Evolutionary conservation across 2,113 vertebrate genomes (phyloP), one percentile per base, ranked within the genome.

Genomic region (Rattus rattus): DNA sequence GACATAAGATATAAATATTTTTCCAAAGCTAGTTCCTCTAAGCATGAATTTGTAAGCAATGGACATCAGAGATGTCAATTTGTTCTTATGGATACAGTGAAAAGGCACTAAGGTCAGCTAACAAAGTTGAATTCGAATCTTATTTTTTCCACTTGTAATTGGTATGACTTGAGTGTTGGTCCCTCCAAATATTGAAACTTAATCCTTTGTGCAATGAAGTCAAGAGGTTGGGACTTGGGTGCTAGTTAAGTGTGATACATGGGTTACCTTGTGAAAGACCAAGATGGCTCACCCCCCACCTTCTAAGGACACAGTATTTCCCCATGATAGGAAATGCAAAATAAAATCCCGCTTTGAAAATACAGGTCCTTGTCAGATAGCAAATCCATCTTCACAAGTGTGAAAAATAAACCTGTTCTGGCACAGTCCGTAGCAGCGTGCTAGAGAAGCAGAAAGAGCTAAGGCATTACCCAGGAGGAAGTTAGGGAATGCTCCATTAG

Each of bases 31-130:
- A 94, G 54, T 28, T 88, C 2, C 73, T 95, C 77, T 49, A 84
- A 11, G 13, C 6, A 88, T 63, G 63, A 84, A 94, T 61, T 13
- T 47, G 0, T 56, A 54, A 91, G 81, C 81, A 81, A 61, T 77
- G 3, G 83, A 76, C 1, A 76, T 19, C n/a, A 92, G 20, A 95
- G 8, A 94, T 95, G 86, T 83, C 83, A 96, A 92, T 49, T 47
- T 16, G 88, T 80, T 90, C 16, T 94, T 89, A 76, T 39, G 19
- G 69, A 24, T 14, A 83, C 28, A 76, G 26, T 87, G 17, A 9
- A 77, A 88, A 92, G 33, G 7, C 3, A 22, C 28, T 92, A 84
- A 52, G 2, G 22, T 63, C 80, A 2, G 70, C 54, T 79, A 43
- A 85, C 3, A 75, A 43, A 70, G 87, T 7, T 81, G 30, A 11